Base-by-base conservation (phyloP, 1,140 invertebrate species). In the Cydia fagiglandana region DNA sequence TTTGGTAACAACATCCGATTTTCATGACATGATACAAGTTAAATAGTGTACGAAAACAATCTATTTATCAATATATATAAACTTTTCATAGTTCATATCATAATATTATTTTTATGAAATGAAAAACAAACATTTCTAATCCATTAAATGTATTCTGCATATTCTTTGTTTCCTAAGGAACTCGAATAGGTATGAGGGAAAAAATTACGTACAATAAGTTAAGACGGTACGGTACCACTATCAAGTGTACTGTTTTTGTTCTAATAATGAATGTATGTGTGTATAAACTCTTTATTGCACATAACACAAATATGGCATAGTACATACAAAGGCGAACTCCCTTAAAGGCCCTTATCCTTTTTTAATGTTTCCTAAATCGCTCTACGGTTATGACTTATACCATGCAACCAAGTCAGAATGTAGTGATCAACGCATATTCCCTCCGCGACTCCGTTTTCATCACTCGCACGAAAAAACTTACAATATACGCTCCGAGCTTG, bases 391-490 rank as follows among this genome's bases (percentile, higher is more conserved):
- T 75, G 6, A n/a, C n/a, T n/a, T n/a, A n/a, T n/a, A n/a, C 64
- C 64, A 79, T 84, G 75, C 0, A 30, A 34, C 77, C 45, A 7
- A 75, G 7, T 53, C 53, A 28, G 73, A 77, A 73, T 66, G 82
- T 86, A 86, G 38, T 70, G 66, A 87, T 88, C 83, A 83, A 83
- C 81, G 84, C 82, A 85, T 89, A 87, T 85, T 88, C 84, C 85
- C 66, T 70, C 66, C n/a, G 30, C 66, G 66, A 70, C 38, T 30
- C 66, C 66, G 30, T 68, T 70, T 70, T 70, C 66, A 17, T 13
- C n/a, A 38, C 64, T n/a, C 30, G 77, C 78, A 84, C 81, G 80
- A 79, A 81, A 77, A 86, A 81, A 87, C 24, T 24, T 24, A 24
- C 24, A 24, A 24, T 24, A 24, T 10, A 45, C 41, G 7, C 12